phyloP scores from a whole-genome alignment of 2,797 vertebrate genomes.

The Micropoecilia bifurca region DNA sequence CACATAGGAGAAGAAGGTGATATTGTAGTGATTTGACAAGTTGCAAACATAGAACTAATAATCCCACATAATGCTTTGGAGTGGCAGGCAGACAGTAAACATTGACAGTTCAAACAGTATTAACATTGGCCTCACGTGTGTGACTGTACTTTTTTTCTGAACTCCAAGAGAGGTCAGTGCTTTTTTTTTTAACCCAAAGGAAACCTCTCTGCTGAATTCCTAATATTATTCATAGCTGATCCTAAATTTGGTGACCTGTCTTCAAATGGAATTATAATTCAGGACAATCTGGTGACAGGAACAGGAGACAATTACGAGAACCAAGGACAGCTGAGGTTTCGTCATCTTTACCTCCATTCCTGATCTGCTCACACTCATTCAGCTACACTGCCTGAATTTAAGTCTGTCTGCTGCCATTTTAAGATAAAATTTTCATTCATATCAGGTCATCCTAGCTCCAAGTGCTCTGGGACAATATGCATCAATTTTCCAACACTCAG shows the following conservation, averaged over 20 bases:
- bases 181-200: not conserved
- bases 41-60: conserved; percentile 29
- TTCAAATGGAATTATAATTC: conserved; percentile 57
- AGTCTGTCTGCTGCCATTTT: not conserved
- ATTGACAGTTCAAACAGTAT: conserved; percentile 51
- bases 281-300: conserved; percentile 4
- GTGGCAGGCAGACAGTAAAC: conserved; percentile 64
- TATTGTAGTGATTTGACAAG: not conserved
- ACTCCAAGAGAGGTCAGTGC: not conserved
- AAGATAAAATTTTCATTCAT: conserved; percentile 11
- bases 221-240: conserved; percentile 16
- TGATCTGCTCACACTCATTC: conserved; percentile 18
- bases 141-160: not conserved
- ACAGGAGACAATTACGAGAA: not conserved
- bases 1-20: not conserved
- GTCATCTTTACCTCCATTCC: conserved; percentile 17
- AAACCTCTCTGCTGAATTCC: conserved; percentile 27
- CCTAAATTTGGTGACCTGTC: conserved; percentile 40
- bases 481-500: conserved; percentile 39
- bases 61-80: conserved; percentile 16
- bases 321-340: conserved; percentile 17
- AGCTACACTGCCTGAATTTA: conserved; percentile 14
- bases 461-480: conserved; percentile 25
- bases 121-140: conserved; percentile 3
- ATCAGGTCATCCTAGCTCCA: conserved; percentile 23